phyloP scores from a whole-genome alignment of 2,888 invertebrate species.

The Agrotis segetum region DNA sequence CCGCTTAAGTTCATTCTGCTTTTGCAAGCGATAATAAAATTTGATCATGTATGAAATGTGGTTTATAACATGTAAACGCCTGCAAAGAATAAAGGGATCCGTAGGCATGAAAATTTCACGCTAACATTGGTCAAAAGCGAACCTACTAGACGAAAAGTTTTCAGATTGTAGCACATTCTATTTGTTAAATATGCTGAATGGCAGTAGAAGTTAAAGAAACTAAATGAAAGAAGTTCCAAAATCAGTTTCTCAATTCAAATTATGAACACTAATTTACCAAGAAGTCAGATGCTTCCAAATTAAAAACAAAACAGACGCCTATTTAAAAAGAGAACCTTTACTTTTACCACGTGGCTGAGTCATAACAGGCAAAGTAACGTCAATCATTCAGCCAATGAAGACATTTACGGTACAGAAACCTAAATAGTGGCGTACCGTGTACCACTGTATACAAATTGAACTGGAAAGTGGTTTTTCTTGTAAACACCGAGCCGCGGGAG shows the following conservation, averaged over 20 bases:
- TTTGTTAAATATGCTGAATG: background rate
- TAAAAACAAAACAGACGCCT: conserved; percentile 5
- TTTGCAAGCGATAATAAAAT: conserved; percentile 2
- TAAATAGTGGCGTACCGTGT: conserved; percentile 48
- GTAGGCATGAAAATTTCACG: no score
- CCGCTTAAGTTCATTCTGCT: background rate
- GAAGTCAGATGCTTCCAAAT: conserved; percentile 1
- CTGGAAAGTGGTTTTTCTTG: conserved; percentile 65
- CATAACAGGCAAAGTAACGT: conserved; percentile 37
- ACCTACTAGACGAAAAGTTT: background rate
- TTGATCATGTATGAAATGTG: background rate
- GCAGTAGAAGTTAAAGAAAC: background rate
- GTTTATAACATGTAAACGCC: conserved; percentile 7
- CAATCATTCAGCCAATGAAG: conserved; percentile 38
- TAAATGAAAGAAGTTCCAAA: no score
- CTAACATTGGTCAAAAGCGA: background rate
- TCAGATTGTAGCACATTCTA: background rate
- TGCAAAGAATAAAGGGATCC: background rate
- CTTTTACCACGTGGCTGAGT: conserved; percentile 21
- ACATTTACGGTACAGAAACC: conserved; percentile 58
- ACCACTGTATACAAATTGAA: conserved; percentile 46
- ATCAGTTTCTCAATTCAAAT: background rate
- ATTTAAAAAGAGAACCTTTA: conserved; percentile 30
- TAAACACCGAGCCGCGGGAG: conserved; percentile 58
- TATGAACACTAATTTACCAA: background rate